A percentile compares a stretch with the other conserved stretches of the same genome.
Evolutionary conservation across 2,888 invertebrate species (phyloP).

Genomic region (Malacosoma neustria): DNA sequence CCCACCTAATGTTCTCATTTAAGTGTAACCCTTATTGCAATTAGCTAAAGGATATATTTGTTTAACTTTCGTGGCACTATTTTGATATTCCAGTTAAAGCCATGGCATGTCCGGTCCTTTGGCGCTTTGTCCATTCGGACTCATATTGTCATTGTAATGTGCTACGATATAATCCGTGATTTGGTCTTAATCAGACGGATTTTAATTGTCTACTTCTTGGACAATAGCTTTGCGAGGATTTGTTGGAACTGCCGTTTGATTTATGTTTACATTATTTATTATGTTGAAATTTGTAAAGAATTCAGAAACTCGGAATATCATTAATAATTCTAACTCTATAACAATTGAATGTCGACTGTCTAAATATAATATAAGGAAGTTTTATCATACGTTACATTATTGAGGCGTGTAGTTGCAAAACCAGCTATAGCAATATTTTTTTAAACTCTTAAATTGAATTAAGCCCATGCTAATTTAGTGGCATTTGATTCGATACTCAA

Average conservation of each 20-base stretch:
- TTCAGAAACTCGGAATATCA: too few relatives aligned
- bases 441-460: too few relatives aligned
- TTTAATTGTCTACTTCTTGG: slow-evolving; percentile 22
- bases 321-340: too few relatives aligned
- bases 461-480: too few relatives aligned
- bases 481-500: too few relatives aligned
- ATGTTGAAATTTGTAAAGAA: too few relatives aligned
- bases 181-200: slow-evolving; percentile 31
- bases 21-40: slow-evolving; percentile 35
- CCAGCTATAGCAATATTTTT: too few relatives aligned
- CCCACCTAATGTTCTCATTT: slow-evolving; percentile 35
- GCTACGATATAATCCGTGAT: slow-evolving; percentile 32
- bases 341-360: too few relatives aligned
- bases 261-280: too few relatives aligned
- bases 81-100: slow-evolving; percentile 59
- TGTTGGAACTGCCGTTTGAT: slow-evolving; percentile 17
- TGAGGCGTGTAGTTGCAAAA: too few relatives aligned
- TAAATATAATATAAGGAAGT: too few relatives aligned
- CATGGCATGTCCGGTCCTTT: slow-evolving; percentile 63
- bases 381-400: too few relatives aligned
- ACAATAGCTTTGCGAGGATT: slow-evolving; percentile 41
- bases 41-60: slow-evolving; percentile 36
- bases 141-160: slow-evolving; percentile 45
- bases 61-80: slow-evolving; percentile 39
- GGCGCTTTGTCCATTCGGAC: slow-evolving; percentile 51